Conservation (phyloP, 2,113 vertebrate species). For the Myrmecobius fasciatus region DNA sequence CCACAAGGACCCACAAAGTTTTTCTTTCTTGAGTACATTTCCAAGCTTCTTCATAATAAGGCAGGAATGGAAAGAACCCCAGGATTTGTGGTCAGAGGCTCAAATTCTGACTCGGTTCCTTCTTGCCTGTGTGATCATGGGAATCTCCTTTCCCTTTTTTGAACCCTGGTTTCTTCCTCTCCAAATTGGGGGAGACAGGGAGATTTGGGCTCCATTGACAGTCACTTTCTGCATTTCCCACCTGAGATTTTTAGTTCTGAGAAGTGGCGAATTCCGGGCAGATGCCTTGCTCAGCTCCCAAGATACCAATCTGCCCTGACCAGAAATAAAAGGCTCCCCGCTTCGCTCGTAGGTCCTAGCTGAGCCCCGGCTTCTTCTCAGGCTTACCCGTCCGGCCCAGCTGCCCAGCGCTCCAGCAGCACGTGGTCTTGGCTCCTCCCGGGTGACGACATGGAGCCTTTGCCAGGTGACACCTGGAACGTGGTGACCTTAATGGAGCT, state of each 20-base stretch:
- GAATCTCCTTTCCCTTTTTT: not conserved
- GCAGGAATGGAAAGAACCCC: not conserved
- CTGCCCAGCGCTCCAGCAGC: not conserved
- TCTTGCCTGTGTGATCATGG: not conserved
- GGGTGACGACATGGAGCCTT: slow-evolving; percentile 60
- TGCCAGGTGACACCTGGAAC: slow-evolving; percentile 77
- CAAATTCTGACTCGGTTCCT: not conserved
- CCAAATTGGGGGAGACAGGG: not conserved
- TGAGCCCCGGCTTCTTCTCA: not conserved
- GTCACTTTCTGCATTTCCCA: not conserved
- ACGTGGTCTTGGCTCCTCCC: not conserved
- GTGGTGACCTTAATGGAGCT: slow-evolving; percentile 74
- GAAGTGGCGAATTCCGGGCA: not conserved
- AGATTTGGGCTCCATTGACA: not conserved
- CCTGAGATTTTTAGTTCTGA: not conserved
- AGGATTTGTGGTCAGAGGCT: not conserved
- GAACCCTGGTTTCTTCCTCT: not conserved
- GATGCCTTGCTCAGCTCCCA: fast-evolving
- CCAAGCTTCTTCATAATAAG: not conserved
- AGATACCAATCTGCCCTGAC: not conserved
- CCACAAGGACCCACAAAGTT: not conserved
- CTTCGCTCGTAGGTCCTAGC: not conserved
- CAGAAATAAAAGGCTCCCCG: not conserved
- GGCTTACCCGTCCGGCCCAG: not conserved
- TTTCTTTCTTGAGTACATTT: not conserved